These are phyloP conservation scores for Xestobium rufovillosum DNA, from an alignment of 2,888 invertebrate species.

Conservation along the genomic window DNA sequence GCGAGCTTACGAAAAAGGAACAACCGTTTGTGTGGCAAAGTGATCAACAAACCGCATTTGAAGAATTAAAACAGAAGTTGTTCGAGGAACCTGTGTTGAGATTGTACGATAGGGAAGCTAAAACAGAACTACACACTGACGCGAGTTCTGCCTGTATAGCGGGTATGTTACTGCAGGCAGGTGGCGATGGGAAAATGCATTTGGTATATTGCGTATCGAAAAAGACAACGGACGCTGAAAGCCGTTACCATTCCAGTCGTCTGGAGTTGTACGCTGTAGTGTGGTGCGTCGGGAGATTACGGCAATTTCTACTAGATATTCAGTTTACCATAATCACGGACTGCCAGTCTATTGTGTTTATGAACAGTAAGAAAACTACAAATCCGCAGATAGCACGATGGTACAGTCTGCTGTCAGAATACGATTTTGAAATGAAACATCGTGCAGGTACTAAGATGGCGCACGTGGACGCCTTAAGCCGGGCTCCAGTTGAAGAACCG, in stretches of 20 bases:
- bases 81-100: constrained; percentile 15
- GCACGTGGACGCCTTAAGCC: no score
- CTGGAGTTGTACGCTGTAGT: constrained; percentile 27
- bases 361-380: constrained; percentile 24
- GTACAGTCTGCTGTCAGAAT: constrained; percentile 22
- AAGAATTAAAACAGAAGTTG: constrained; percentile 15
- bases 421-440: constrained; percentile 24
- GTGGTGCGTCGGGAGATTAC: constrained; percentile 23
- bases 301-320: constrained; percentile 25
- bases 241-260: constrained; percentile 27
- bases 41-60: constrained; percentile 12
- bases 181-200: constrained; percentile 21
- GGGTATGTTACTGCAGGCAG: constrained; percentile 26
- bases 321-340: constrained; percentile 28
- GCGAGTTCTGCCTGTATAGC: constrained; percentile 23
- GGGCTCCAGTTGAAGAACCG: constrained; percentile 20
- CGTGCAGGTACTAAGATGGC: no score
- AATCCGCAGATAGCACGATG: constrained; percentile 26
- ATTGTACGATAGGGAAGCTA: constrained; percentile 18
- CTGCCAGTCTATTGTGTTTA: constrained; percentile 26
- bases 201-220: constrained; percentile 27
- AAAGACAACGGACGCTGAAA: constrained; percentile 27
- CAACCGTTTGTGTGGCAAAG: constrained; percentile 17
- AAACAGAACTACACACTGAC: constrained; percentile 22
- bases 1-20: constrained; percentile 23